Percentiles rank a stretch among this genome's conserved stretches.
Evolutionary conservation across 2,797 vertebrate species (phyloP).

Genomic region (Urophycis tenuis): DNA sequence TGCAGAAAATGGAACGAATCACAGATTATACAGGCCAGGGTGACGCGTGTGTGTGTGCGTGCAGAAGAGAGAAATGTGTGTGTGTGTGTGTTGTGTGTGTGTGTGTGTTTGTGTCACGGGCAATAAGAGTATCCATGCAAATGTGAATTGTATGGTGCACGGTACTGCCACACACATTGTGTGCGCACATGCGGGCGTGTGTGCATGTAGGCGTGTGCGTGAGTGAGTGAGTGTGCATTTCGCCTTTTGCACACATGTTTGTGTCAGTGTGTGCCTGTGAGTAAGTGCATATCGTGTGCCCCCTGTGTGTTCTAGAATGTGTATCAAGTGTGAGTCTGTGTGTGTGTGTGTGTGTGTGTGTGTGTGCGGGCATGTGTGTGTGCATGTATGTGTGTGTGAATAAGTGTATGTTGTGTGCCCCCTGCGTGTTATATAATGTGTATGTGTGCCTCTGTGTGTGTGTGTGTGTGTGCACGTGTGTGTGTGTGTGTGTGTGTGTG

Average conservation of each 20-base stretch:
- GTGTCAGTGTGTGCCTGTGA: background rate
- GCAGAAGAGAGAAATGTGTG: background rate
- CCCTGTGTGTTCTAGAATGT: background rate
- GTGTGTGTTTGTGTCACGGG: background rate
- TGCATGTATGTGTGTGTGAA: background rate
- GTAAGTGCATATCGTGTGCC: background rate
- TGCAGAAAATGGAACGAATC: conserved; percentile 15
- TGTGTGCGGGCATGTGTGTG: background rate
- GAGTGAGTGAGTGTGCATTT: background rate
- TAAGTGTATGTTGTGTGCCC: background rate
- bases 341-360: conserved; percentile 4
- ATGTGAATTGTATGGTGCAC: background rate
- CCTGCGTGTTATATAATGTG: no score
- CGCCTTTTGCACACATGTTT: no score
- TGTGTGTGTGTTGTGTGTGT: background rate
- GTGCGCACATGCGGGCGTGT: background rate
- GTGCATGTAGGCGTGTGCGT: background rate
- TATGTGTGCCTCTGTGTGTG: background rate
- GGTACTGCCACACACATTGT: background rate
- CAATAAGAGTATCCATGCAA: background rate
- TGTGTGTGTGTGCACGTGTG: background rate
- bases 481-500: background rate
- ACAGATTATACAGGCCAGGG: conserved; percentile 18
- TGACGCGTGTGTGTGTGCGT: conserved; percentile 2
- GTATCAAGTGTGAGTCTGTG: background rate